Conservation (phyloP, 2,888 invertebrate genomes). For the Creontiades dilutus region DNA sequence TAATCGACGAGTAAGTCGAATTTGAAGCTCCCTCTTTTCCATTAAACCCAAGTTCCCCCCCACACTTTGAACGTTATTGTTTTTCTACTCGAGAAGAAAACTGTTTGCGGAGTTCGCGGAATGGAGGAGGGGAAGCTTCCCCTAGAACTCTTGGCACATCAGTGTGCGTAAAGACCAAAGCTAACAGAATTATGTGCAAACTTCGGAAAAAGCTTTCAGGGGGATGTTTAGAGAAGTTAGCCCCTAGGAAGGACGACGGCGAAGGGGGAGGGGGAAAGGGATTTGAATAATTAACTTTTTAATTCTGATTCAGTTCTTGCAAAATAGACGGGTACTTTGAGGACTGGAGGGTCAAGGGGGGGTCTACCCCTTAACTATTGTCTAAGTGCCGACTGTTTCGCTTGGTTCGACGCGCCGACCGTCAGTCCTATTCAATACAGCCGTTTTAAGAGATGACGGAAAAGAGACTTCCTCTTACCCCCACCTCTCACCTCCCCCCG, state of each 20-base stretch:
- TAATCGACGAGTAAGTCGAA: slow-evolving; percentile 34
- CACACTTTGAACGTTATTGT: slow-evolving; percentile 52
- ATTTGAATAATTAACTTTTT: slow-evolving; percentile 71
- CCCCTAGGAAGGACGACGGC: background rate
- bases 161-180: slow-evolving; percentile 69
- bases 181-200: slow-evolving; percentile 68
- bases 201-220: slow-evolving; percentile 66
- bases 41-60: slow-evolving; percentile 45
- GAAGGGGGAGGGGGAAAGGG: too few relatives aligned
- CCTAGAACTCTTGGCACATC: slow-evolving; percentile 38
- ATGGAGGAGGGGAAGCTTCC: background rate
- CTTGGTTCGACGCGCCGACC: background rate
- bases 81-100: slow-evolving; percentile 63
- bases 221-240: slow-evolving; percentile 69
- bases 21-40: slow-evolving; percentile 36
- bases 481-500: background rate
- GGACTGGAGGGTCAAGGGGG: background rate
- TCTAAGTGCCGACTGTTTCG: slow-evolving; percentile 37
- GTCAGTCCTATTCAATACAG: background rate
- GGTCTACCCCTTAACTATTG: slow-evolving; percentile 54
- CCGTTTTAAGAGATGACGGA: background rate
- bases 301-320: slow-evolving; percentile 65
- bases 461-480: background rate
- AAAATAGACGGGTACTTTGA: slow-evolving; percentile 39
- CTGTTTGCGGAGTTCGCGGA: slow-evolving; percentile 47